Evolutionary conservation across 2,888 invertebrate genomes (phyloP).

Genomic region (Metalampra italica): DNA sequence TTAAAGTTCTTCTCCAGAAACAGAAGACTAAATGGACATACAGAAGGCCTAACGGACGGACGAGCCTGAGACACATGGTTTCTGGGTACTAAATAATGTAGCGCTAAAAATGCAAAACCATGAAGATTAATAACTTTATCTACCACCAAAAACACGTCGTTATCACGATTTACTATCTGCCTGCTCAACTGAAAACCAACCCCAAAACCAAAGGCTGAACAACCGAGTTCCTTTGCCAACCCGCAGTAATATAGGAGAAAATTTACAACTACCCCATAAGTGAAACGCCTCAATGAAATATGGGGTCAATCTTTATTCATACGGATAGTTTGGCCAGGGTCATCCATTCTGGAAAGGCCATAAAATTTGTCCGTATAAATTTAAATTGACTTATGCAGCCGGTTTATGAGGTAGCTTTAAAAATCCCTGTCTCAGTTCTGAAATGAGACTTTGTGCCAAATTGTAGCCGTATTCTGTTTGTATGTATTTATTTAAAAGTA

Average conservation of each 20-base stretch:
- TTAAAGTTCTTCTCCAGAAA: no score
- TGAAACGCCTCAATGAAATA: constrained; percentile 12
- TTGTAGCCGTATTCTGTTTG: no score
- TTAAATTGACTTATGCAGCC: background rate
- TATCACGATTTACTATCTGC: background rate
- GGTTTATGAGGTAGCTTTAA: background rate
- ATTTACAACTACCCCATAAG: constrained; percentile 15
- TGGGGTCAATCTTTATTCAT: constrained; percentile 16
- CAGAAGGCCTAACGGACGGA: no score
- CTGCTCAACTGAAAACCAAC: background rate
- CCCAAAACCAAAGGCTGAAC: background rate
- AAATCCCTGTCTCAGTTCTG: no score
- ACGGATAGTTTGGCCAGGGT: constrained; percentile 13
- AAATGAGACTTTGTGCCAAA: no score
- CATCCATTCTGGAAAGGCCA: constrained; percentile 32
- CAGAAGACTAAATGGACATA: no score
- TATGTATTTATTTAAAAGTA: no score
- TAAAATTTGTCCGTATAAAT: constrained; percentile 54
- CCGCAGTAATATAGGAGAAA: constrained; percentile 23
- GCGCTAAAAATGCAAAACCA: background rate
- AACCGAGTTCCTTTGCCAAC: constrained; percentile 48
- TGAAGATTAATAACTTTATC: background rate
- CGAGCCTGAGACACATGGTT: no score
- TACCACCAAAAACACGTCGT: background rate
- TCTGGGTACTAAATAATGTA: no score